A percentile compares a stretch with the other conserved stretches of the same genome.
phyloP scores from a whole-genome alignment of 2,113 vertebrate genomes.

The Gopherus flavomarginatus region DNA sequence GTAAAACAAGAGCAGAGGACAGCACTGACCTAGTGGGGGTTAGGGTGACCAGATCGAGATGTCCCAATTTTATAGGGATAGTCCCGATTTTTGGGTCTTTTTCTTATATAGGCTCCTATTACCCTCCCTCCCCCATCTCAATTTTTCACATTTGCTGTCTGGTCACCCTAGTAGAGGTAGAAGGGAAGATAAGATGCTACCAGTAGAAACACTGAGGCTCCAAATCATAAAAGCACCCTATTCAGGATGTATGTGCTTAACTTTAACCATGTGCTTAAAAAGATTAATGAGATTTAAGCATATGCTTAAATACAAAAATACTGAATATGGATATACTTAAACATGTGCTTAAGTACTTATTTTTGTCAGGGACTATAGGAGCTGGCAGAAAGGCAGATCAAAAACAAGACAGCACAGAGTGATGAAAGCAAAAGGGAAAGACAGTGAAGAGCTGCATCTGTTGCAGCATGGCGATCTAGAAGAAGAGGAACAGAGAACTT shows the following conservation, averaged over 20 bases:
- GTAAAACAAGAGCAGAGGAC: not conserved
- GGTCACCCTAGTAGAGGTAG: not conserved
- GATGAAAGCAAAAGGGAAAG: not conserved
- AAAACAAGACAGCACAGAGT: not conserved
- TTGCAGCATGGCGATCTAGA: accelerated
- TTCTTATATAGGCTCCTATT: too few relatives aligned
- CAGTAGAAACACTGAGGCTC: not conserved
- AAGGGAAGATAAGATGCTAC: not conserved
- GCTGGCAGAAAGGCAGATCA: not conserved
- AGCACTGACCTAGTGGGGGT: not conserved
- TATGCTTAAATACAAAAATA: not conserved
- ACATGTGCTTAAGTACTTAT: not conserved
- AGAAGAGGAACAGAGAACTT: accelerated
- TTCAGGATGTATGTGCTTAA: not conserved
- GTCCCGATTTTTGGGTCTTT: too few relatives aligned
- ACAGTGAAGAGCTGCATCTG: not conserved
- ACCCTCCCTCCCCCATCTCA: too few relatives aligned
- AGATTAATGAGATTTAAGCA: not conserved
- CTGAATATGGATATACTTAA: not conserved
- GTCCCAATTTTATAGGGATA: too few relatives aligned
- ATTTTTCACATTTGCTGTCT: too few relatives aligned
- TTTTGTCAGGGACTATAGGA: not conserved
- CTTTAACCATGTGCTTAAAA: not conserved
- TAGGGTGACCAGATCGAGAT: too few relatives aligned
- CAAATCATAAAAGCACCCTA: not conserved